Evolutionary conservation across 2,888 invertebrate species (phyloP), one percentile per base, ranked within the genome.

Genomic region (Sialis lutaria): DNA sequence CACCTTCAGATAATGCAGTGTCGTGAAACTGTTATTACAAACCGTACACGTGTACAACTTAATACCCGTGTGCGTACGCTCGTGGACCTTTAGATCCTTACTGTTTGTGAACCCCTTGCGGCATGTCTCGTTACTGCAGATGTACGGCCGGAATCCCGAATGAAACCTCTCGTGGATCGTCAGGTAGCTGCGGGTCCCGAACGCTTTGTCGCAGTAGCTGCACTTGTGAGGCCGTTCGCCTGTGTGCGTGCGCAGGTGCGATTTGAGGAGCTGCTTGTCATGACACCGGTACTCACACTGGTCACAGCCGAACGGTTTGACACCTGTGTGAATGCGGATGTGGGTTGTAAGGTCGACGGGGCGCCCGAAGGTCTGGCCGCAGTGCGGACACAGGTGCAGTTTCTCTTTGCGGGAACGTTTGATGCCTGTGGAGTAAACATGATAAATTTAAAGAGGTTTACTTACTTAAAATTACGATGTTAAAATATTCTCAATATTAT

Each of bases 81-180:
- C 49, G n/a, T 49, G 49, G 5, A 49, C 49, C 33, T 49, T 49
- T 9, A 49, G 33, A 46, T 49, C 49, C 46, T 49, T 49, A 37
- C 46, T 46, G 31, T 49, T 49, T 33, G 49, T 49, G 39, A 49
- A 49, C 6, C 49, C 49, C 46, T 49, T 49, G 34, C 40, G 45
- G 43, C 49, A 49, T 10, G 37, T 33, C 12, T 6, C 7, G 8
- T 37, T 37, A 6, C 13, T 33, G 31, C 49, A 49, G 12, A 46
- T 46, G 32, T 49, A 49, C 9, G 49, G 49, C 34, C 49, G 45
- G 13, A 42, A 41, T 5, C 49, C 49, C 7, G 49, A 46, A 46
- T 49, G 49, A 43, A 49, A 49, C 10, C 49, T 12, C 40, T 49
- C 46, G 34, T 49, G 49, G 22, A 49, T 49, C 6, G 49, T 49